Percentiles rank a stretch among this genome's conserved stretches.
Conservation (phyloP, 2,888 invertebrate genomes). For the Diloba caeruleocephala region DNA sequence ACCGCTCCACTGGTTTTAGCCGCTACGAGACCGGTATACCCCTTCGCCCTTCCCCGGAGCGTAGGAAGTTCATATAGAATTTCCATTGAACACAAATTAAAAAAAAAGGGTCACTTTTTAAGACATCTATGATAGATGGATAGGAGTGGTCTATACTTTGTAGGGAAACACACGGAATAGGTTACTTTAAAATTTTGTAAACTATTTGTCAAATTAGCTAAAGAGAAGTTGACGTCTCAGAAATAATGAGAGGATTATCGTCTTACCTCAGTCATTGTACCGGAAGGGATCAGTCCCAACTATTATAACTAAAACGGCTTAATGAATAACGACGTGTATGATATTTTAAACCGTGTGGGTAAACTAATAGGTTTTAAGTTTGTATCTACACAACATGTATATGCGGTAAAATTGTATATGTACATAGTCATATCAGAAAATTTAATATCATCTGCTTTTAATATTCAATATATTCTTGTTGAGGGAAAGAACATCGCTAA, state of each 20-base stretch:
- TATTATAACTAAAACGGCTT: constrained; percentile 17
- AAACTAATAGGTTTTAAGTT: constrained; percentile 2
- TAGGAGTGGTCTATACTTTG: no score
- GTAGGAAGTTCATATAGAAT: no score
- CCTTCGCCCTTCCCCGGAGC: no score
- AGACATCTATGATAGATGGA: no score
- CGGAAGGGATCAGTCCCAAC: constrained; percentile 55
- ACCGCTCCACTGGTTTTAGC: no score
- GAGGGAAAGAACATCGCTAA: constrained; percentile 3
- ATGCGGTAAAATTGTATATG: no score
- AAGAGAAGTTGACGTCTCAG: constrained; percentile 36
- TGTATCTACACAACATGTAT: not conserved
- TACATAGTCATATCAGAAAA: no score
- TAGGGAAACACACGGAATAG: no score
- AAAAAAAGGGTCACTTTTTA: no score
- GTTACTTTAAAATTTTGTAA: constrained; percentile 7
- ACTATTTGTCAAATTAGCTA: constrained; percentile 14
- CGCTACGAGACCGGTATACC: no score
- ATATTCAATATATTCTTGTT: constrained; percentile 4
- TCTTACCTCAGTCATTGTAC: constrained; percentile 51
- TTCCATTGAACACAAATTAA: no score
- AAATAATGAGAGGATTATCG: constrained; percentile 42
- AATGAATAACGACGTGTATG: not conserved
- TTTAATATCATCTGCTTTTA: no score
- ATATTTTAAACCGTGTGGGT: not conserved